These are phyloP conservation scores for Pycnomerus fuliginosus DNA, from an alignment of 2,888 invertebrate genomes.

Conservation along the genomic window DNA sequence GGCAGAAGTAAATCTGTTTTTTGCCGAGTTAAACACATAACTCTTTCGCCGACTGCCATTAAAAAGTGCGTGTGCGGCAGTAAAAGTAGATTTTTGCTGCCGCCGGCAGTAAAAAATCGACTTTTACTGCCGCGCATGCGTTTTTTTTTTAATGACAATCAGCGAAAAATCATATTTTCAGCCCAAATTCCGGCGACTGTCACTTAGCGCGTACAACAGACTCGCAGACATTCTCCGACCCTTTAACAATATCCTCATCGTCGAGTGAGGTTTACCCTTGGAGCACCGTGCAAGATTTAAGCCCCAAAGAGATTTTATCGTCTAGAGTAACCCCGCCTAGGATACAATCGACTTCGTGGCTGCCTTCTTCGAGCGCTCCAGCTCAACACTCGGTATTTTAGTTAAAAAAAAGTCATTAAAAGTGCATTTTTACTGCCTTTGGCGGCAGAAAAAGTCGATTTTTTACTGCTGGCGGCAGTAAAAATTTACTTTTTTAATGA, in stretches of 20 bases:
- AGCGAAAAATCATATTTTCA: conserved; percentile 37
- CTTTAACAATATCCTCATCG: conserved; percentile 40
- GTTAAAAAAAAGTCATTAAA: background rate
- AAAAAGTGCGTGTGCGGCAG: too few species aligned
- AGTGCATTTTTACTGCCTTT: background rate
- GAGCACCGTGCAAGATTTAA: conserved; percentile 41
- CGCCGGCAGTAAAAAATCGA: too few species aligned
- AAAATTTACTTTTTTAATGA: too few species aligned
- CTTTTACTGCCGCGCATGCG: too few species aligned
- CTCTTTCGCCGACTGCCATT: too few species aligned
- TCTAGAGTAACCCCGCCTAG: conserved; percentile 34
- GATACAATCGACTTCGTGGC: conserved; percentile 37
- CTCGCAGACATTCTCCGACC: conserved; percentile 35
- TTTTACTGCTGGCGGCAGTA: too few species aligned
- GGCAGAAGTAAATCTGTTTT: too few species aligned
- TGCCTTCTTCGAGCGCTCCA: conserved; percentile 28
- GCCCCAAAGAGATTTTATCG: conserved; percentile 35
- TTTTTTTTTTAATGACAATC: background rate
- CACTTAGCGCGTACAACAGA: conserved; percentile 35
- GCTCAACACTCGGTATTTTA: conserved; percentile 9
- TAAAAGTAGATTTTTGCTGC: too few species aligned
- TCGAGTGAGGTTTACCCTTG: conserved; percentile 48
- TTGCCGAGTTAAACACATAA: too few species aligned
- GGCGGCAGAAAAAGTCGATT: background rate
- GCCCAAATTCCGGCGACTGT: conserved; percentile 58